A percentile compares a stretch with the other conserved stretches of the same genome.
phyloP scores from a whole-genome alignment of 2,113 vertebrate species.

The Lanius ludovicianus region DNA sequence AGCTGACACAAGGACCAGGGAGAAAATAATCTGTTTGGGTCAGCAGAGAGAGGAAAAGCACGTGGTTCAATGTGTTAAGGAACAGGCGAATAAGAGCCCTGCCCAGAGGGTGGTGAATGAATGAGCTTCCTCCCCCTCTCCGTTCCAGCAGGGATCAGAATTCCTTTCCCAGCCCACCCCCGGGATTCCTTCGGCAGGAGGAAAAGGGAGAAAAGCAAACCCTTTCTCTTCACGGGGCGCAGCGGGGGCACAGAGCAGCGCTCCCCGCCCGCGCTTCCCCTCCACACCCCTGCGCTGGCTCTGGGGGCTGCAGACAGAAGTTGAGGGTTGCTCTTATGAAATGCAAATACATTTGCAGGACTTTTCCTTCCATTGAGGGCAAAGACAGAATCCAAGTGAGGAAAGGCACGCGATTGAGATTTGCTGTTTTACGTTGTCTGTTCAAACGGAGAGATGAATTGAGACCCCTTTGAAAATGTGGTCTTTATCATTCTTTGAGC shows the following conservation, averaged over 20 bases:
- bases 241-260: neutral
- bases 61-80: neutral
- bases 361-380: neutral
- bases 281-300: neutral
- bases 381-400: neutral
- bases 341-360: neutral
- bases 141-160: neutral
- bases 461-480: neutral
- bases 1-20: neutral
- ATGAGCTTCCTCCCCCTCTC: neutral
- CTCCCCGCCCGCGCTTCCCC: neutral
- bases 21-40: neutral
- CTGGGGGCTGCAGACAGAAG: neutral
- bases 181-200: neutral
- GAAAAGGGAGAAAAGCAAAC: neutral
- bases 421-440: neutral
- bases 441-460: neutral
- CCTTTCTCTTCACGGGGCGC: accelerated
- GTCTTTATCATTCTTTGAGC: neutral
- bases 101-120: neutral
- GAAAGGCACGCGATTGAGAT: neutral
- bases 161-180: slow-evolving; percentile 40
- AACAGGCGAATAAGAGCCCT: accelerated
- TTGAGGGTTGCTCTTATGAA: neutral
- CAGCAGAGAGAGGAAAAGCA: neutral